Conservation (phyloP, 53 echinoderm and acorn worm genomes). For the Arbacia lixula region DNA sequence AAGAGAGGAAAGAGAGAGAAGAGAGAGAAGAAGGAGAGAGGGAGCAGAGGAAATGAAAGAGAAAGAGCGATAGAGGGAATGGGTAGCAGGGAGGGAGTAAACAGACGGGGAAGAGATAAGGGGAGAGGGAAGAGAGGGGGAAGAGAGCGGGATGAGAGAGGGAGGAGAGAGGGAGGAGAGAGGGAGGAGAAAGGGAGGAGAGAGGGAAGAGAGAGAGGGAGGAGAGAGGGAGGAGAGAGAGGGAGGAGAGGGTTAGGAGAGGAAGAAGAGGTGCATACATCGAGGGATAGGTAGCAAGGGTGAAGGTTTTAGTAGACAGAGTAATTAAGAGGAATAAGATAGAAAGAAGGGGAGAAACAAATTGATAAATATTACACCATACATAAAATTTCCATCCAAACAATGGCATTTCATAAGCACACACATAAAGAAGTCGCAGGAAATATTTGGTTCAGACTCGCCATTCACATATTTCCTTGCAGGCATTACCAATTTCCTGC, state of each 20-base stretch:
- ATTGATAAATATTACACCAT: neutral
- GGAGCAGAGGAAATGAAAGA: too few species aligned
- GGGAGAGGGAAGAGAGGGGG: neutral
- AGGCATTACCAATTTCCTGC: slow-evolving; percentile 37
- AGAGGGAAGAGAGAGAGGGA: neutral
- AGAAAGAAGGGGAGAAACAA: neutral
- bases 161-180: neutral
- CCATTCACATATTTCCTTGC: slow-evolving; percentile 32
- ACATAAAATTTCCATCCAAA: neutral
- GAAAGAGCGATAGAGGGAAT: neutral
- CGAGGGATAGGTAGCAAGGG: neutral
- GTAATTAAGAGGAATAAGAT: neutral
- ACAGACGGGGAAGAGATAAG: neutral
- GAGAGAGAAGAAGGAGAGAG: neutral
- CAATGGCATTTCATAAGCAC: neutral
- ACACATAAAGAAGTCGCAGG: neutral
- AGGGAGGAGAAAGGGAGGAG: neutral
- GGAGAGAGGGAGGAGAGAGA: neutral
- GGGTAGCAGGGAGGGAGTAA: neutral
- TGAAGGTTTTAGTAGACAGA: neutral
- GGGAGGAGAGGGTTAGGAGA: neutral
- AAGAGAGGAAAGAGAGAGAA: neutral
- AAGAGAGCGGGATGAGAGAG: neutral
- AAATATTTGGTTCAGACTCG: slow-evolving; percentile 1
- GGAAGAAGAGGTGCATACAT: neutral